A percentile compares a stretch with the other conserved stretches of the same genome.
Evolutionary conservation across 2,797 vertebrate genomes (phyloP).

Genomic region (Tragelaphus eurycerus): DNA sequence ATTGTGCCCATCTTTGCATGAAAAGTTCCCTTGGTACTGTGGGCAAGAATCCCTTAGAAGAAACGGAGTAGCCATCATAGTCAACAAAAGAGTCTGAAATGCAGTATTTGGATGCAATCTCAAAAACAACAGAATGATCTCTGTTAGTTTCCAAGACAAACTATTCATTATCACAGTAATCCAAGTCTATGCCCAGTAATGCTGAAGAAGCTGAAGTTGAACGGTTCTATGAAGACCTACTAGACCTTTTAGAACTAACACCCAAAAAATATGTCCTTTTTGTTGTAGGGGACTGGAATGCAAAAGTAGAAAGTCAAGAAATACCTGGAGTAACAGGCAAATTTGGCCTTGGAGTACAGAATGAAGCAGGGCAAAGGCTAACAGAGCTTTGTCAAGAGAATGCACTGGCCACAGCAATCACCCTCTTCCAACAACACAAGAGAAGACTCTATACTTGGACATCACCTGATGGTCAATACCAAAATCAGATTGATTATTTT

Average conservation of each 20-base stretch:
- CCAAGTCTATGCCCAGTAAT: background rate
- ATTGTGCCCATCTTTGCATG: background rate
- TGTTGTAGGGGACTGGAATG: background rate
- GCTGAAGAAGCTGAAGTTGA: background rate
- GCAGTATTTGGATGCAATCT: background rate
- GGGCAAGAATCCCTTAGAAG: background rate
- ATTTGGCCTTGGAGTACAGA: background rate
- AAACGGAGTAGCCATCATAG: background rate
- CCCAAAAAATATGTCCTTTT: background rate
- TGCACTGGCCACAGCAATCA: background rate
- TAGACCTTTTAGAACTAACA: background rate
- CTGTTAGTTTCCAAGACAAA: background rate
- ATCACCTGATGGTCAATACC: background rate
- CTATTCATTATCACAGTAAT: background rate
- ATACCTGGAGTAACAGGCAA: background rate
- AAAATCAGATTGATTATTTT: background rate
- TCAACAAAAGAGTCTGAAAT: background rate
- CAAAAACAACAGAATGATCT: background rate
- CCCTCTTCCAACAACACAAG: background rate
- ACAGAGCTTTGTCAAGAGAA: background rate
- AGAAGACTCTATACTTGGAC: background rate
- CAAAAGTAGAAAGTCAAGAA: background rate
- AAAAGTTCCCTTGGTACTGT: background rate
- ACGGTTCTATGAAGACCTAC: background rate
- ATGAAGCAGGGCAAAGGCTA: background rate